These are phyloP conservation scores for Corythornis leucogaster DNA, from an alignment of 2,797 vertebrate genomes.

Conservation along the genomic window DNA sequence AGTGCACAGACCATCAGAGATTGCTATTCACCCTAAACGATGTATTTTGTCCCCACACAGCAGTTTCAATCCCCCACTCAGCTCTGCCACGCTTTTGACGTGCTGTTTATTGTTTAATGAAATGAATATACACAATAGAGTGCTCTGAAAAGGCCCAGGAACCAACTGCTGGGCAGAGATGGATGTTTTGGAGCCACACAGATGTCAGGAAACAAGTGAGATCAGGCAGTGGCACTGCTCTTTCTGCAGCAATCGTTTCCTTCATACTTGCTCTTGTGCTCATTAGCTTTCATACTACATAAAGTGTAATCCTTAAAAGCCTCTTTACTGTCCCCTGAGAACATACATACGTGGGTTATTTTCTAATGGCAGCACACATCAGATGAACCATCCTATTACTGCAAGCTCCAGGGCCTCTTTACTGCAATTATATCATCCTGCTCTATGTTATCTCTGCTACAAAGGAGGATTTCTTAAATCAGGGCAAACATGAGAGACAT, in stretches of 20 bases:
- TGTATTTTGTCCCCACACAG: background rate
- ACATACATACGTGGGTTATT: slow-evolving; percentile 70
- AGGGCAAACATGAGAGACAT: slow-evolving; percentile 79
- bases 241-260: slow-evolving; percentile 37
- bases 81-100: background rate
- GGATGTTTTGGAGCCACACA: background rate
- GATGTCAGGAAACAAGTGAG: background rate
- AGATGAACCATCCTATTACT: slow-evolving; percentile 75
- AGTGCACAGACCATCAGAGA: background rate
- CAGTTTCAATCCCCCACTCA: background rate
- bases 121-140: background rate
- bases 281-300: slow-evolving; percentile 76
- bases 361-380: slow-evolving; percentile 72
- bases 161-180: background rate
- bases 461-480: slow-evolving; percentile 71
- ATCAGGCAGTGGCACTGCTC: background rate
- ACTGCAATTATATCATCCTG: slow-evolving; percentile 74
- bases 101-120: background rate
- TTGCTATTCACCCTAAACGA: background rate
- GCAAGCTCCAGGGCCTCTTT: slow-evolving; percentile 74
- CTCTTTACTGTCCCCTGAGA: slow-evolving; percentile 76
- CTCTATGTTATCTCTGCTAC: slow-evolving; percentile 73
- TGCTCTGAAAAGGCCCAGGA: background rate
- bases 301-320: slow-evolving; percentile 77
- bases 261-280: slow-evolving; percentile 59